Evolutionary conservation across 2,113 vertebrate species (phyloP).

Genomic region (Cololabis saira): DNA sequence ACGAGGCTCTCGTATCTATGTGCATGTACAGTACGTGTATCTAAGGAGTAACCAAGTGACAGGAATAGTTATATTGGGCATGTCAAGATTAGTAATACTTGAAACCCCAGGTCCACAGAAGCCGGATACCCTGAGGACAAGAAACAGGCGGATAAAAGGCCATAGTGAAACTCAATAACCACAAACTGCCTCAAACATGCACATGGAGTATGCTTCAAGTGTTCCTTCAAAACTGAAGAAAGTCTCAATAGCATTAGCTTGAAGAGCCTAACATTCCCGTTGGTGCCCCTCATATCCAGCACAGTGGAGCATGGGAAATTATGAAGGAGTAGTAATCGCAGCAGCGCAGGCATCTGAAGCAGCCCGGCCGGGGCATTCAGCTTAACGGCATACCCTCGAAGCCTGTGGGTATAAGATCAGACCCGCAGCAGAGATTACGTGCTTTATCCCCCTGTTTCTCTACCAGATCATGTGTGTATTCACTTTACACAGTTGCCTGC

Average conservation of each 20-base stretch:
- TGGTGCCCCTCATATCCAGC: slow-evolving; percentile 30
- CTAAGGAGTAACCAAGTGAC: slow-evolving; percentile 17
- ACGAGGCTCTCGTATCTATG: slow-evolving; percentile 8
- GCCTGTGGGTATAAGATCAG: slow-evolving; percentile 22
- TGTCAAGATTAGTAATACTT: slow-evolving; percentile 16
- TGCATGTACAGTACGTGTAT: slow-evolving; percentile 16
- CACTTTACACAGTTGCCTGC: slow-evolving; percentile 14
- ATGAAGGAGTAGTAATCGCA: slow-evolving; percentile 48
- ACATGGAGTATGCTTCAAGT: slow-evolving; percentile 23
- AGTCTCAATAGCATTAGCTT: slow-evolving; percentile 39
- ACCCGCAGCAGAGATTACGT: slow-evolving; percentile 36
- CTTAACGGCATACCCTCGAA: slow-evolving; percentile 36
- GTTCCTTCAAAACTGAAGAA: slow-evolving; percentile 23
- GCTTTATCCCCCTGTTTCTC: slow-evolving; percentile 30
- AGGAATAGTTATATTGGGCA: slow-evolving; percentile 25
- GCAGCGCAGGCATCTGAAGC: slow-evolving; percentile 44
- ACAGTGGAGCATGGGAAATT: slow-evolving; percentile 25
- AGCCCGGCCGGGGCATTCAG: slow-evolving; percentile 34
- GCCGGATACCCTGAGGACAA: background rate
- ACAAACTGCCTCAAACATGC: slow-evolving; percentile 2
- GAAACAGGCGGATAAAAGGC: background rate
- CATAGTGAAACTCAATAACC: background rate
- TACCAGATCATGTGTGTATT: slow-evolving; percentile 21
- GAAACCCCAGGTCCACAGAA: background rate
- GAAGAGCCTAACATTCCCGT: slow-evolving; percentile 19